Evolutionary conservation across 2,888 invertebrate genomes (phyloP).

Genomic region (Loripinus fragilis): DNA sequence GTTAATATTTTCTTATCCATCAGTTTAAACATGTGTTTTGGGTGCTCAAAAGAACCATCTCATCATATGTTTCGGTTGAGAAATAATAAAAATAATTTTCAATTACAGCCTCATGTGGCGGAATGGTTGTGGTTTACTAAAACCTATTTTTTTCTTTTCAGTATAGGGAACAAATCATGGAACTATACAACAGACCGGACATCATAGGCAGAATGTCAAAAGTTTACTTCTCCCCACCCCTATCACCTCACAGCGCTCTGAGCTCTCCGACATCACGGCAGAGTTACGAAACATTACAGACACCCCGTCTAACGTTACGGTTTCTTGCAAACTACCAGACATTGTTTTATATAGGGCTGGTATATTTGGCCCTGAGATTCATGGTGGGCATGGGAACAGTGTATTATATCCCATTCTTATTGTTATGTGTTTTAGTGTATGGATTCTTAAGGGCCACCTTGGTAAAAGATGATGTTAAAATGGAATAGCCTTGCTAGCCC

Average conservation of each 20-base stretch:
- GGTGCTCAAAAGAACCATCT: too few relatives aligned
- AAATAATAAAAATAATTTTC: too few relatives aligned
- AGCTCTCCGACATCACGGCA: conserved; percentile 65
- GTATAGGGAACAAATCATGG: conserved; percentile 88
- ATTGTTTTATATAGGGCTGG: conserved; percentile 85
- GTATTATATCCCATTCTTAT: conserved; percentile 65
- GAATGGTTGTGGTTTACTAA: too few relatives aligned
- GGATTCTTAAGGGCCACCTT: conserved; percentile 64
- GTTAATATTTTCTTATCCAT: too few relatives aligned
- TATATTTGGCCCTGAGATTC: conserved; percentile 77
- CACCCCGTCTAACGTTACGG: conserved; percentile 83
- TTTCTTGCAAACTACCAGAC: conserved; percentile 88
- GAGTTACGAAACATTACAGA: conserved; percentile 48
- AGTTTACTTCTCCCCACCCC: conserved; percentile 72
- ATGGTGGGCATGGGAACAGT: conserved; percentile 69
- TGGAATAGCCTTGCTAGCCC: too few relatives aligned
- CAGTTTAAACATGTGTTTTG: too few relatives aligned
- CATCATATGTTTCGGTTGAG: too few relatives aligned
- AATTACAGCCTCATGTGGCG: too few relatives aligned
- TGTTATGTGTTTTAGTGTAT: conserved; percentile 59
- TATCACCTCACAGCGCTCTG: conserved; percentile 81
- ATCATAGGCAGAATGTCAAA: conserved; percentile 72
- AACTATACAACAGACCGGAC: conserved; percentile 85
- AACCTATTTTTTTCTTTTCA: conserved; percentile 85
- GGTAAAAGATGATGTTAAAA: conserved; percentile 27